Percentiles rank a stretch among this genome's conserved stretches.
These are phyloP conservation scores for Aphis craccivora DNA, from an alignment of 1,140 invertebrate species.

Conservation along the genomic window DNA sequence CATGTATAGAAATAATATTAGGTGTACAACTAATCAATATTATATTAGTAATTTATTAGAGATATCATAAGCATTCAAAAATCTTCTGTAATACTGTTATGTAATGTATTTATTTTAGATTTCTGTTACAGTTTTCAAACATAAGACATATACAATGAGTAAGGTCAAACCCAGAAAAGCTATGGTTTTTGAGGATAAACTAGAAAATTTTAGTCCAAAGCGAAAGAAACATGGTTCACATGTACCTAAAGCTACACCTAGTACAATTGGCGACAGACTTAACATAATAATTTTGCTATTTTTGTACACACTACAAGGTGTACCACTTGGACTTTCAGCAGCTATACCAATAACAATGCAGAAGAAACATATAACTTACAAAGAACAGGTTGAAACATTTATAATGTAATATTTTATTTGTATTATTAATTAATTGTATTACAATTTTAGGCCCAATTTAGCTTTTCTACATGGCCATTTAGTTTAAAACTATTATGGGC, in stretches of 20 bases:
- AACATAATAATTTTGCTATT: constrained; percentile 89
- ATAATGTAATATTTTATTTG: background rate
- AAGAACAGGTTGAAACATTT: constrained; percentile 71
- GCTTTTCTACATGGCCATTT: constrained; percentile 98
- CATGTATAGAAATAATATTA: background rate
- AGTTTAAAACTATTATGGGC: constrained; percentile 98
- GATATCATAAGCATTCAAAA: background rate
- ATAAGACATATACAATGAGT: background rate
- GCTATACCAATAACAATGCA: constrained; percentile 96
- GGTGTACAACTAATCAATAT: background rate
- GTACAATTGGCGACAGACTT: constrained; percentile 70
- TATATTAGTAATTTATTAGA: background rate
- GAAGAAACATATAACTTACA: constrained; percentile 88
- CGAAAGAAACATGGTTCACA: background rate
- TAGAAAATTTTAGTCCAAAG: background rate
- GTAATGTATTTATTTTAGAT: background rate
- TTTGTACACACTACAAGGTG: constrained; percentile 94
- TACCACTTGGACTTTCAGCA: constrained; percentile 91
- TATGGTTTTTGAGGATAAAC: constrained; percentile 7
- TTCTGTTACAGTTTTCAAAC: background rate
- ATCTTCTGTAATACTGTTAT: background rate
- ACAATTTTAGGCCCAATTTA: constrained; percentile 89
- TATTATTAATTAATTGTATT: background rate
- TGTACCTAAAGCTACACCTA: background rate
- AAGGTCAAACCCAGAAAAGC: background rate